Base-by-base conservation (phyloP, 2,113 vertebrate genomes). In the Carassius auratus region DNA sequence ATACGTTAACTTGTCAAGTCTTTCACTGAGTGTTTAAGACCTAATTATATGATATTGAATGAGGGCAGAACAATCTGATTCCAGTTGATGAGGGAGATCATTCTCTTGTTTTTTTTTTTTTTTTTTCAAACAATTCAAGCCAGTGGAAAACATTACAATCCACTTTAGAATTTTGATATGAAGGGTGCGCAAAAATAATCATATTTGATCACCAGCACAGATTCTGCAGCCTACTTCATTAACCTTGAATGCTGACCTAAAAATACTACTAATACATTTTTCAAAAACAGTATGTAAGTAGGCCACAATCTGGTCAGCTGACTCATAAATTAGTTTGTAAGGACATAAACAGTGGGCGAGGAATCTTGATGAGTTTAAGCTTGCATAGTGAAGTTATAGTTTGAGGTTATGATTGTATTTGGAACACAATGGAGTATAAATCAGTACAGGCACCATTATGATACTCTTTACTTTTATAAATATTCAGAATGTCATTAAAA, bases 251-350 rank as follows among this genome's bases (percentile, higher is more conserved):
- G 17, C 55, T 45, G 83, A 52, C 17, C 83, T 81, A 81, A 84
- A 87, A 81, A 81, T 84, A 81, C 66, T 66, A 7, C 79, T 21
- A 12, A 84, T 76, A 62, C 33, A 48, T 84, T 36, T 68, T 75
- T 79, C 50, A 69, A 81, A 87, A 80, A 64, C 76, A 36, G 57
- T 10, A 36, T 50, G 26, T 15, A 83, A 83, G 64, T 87, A 87
- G 86, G 86, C 3, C 86, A 78, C 45, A 52, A 19, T 48, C 38
- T 48, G 73, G 73, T 75, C 73, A 50, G 42, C n/a, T 50, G 73
- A 75, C 73, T 73, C 19, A 13, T 75, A n/a, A 75, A 75, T 50
- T 75, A n/a, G 36, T 21, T 71, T 71, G 68, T 73, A 73, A 73
- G 36, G 19, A 73, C 9, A 75, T 74, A 74, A 74, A 74, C 71